Evolutionary conservation across 2,888 invertebrate genomes (phyloP).

Genomic region (Tachina fera): DNA sequence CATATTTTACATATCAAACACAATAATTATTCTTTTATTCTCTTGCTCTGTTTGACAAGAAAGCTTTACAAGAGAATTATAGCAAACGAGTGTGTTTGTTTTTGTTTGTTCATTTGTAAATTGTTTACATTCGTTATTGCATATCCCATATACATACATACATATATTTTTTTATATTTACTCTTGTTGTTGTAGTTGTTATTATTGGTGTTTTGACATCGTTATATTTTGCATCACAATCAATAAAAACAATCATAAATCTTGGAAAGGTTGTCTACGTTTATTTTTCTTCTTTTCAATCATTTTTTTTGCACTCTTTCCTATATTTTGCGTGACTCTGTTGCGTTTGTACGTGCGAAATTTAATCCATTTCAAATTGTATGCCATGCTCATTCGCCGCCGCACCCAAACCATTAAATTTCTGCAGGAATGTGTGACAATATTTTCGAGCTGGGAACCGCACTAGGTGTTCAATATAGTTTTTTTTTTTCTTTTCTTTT

Average conservation of each 20-base stretch:
- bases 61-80: not conserved
- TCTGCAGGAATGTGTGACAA: not conserved
- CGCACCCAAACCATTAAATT: not conserved
- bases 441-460: not conserved
- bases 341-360: constrained; percentile 53
- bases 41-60: constrained; percentile 3
- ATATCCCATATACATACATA: constrained; percentile 29
- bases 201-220: constrained; percentile 60
- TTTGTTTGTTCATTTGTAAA: constrained; percentile 62
- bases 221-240: constrained; percentile 69
- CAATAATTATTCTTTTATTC: not conserved
- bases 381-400: constrained; percentile 1
- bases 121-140: constrained; percentile 64
- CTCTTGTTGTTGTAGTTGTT: constrained; percentile 33
- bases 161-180: constrained; percentile 38
- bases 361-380: constrained; percentile 63
- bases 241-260: constrained; percentile 73
- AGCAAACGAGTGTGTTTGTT: constrained; percentile 24
- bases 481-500: constrained; percentile 18
- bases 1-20: too few species aligned
- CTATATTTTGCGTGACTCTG: constrained; percentile 45
- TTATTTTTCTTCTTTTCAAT: constrained; percentile 22
- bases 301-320: constrained; percentile 5
- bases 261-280: constrained; percentile 65
- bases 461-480: constrained; percentile 52